Evolutionary conservation across 2,888 invertebrate genomes (phyloP).

Genomic region (Cyrtodaria siliqua): DNA sequence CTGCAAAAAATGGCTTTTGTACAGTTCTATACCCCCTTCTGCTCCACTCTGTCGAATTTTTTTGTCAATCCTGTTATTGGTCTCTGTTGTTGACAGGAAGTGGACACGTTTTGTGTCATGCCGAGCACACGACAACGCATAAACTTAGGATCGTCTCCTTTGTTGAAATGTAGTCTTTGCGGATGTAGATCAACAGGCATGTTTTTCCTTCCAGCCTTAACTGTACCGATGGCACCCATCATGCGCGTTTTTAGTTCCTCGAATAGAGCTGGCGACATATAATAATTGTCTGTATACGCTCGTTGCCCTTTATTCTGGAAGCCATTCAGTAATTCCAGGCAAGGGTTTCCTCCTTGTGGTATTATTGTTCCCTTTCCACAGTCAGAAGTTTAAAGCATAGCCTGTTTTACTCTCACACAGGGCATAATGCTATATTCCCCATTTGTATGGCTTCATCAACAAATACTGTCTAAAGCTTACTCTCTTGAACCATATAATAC

Average conservation of each 20-base stretch:
- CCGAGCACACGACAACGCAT: constrained; percentile 56
- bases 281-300: constrained; percentile 45
- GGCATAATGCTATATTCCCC: constrained; percentile 44
- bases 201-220: constrained; percentile 34
- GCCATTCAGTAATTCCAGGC: constrained; percentile 26
- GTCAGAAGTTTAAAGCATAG: constrained; percentile 29
- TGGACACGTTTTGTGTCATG: constrained; percentile 59
- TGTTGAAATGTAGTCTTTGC: constrained; percentile 18
- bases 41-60: constrained; percentile 9
- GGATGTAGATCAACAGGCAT: constrained; percentile 47
- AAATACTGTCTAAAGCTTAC: no score
- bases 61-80: constrained; percentile 25
- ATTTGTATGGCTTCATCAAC: constrained; percentile 4
- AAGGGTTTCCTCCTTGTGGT: constrained; percentile 22
- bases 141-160: constrained; percentile 63
- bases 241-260: constrained; percentile 16
- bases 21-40: constrained; percentile 18
- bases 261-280: constrained; percentile 33
- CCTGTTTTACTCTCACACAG: constrained; percentile 54
- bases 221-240: constrained; percentile 49
- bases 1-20: constrained; percentile 29
- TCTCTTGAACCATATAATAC: no score
- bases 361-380: constrained; percentile 1
- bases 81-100: constrained; percentile 24
- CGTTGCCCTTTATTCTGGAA: constrained; percentile 44